Evolutionary conservation across 2,888 invertebrate species (phyloP).

Genomic region (Hydrotaea cyrtoneurina): DNA sequence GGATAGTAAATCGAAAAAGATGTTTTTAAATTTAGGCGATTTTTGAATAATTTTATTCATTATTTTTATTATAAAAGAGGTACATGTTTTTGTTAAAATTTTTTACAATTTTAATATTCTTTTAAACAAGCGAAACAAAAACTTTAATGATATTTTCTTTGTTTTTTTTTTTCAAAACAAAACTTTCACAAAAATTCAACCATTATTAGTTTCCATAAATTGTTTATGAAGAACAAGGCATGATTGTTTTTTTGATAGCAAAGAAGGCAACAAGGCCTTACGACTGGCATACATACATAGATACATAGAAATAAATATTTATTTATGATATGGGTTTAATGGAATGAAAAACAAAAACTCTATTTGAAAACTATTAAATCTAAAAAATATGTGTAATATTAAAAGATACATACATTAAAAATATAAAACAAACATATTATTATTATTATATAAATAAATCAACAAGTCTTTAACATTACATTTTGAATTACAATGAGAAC

Average conservation of each 20-base stretch:
- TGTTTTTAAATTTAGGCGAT: background rate
- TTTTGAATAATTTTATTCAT: slow-evolving; percentile 10
- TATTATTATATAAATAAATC: slow-evolving; percentile 21
- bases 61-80: background rate
- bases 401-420: background rate
- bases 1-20: background rate
- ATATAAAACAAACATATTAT: slow-evolving; percentile 9
- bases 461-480: background rate
- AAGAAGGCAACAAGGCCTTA: slow-evolving; percentile 2
- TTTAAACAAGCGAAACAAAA: background rate
- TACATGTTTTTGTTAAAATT: background rate
- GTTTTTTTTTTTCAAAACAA: background rate
- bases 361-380: slow-evolving; percentile 18
- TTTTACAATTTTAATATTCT: background rate
- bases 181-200: slow-evolving; percentile 1
- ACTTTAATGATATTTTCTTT: background rate
- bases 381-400: slow-evolving; percentile 23
- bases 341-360: background rate
- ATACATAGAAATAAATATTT: background rate
- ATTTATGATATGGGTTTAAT: slow-evolving; percentile 18
- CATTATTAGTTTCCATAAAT: slow-evolving; percentile 26
- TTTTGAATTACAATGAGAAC: background rate
- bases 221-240: slow-evolving; percentile 8
- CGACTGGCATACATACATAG: slow-evolving; percentile 22
- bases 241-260: slow-evolving; percentile 12